A percentile compares a stretch with the other conserved stretches of the same genome.
Evolutionary conservation across 2,888 invertebrate genomes (phyloP).

Genomic region (Perizoma flavofasciatum): DNA sequence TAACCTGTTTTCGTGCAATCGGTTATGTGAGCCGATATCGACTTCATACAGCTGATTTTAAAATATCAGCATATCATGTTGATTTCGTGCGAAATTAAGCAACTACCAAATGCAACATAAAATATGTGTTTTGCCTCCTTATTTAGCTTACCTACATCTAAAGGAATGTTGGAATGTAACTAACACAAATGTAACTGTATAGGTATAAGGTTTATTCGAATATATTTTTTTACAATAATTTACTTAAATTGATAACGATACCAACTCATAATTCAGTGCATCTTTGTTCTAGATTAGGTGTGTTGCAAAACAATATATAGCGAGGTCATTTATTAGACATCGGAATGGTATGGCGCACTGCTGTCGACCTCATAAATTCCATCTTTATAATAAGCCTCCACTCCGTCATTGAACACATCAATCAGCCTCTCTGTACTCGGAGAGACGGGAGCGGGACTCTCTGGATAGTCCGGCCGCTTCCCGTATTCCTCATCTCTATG

Average conservation of each 20-base stretch:
- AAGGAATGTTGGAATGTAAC: not conserved
- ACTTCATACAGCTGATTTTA: conserved; percentile 11
- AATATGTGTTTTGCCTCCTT: not conserved
- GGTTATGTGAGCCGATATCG: conserved; percentile 33
- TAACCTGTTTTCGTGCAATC: conserved; percentile 43
- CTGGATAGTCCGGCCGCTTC: conserved; percentile 73
- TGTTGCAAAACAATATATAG: conserved; percentile 27
- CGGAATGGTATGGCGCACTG: conserved; percentile 55
- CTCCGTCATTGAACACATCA: conserved; percentile 59
- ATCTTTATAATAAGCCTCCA: conserved; percentile 54
- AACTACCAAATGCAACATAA: not conserved
- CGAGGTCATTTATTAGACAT: conserved; percentile 48
- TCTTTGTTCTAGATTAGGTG: conserved; percentile 9
- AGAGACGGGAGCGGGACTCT: conserved; percentile 57
- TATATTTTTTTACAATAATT: conserved; percentile 9
- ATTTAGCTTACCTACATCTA: not conserved
- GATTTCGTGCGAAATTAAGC: conserved; percentile 5
- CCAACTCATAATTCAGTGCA: conserved; percentile 15
- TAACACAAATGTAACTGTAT: conserved; percentile 7
- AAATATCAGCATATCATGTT: conserved; percentile 15
- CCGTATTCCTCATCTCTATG: conserved; percentile 61
- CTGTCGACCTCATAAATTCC: conserved; percentile 66
- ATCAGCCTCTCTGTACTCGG: conserved; percentile 62
- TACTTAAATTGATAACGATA: conserved; percentile 13
- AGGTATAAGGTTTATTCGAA: conserved; percentile 14